phyloP scores from a whole-genome alignment of 1,140 invertebrate genomes.

The Dryas iulia region DNA sequence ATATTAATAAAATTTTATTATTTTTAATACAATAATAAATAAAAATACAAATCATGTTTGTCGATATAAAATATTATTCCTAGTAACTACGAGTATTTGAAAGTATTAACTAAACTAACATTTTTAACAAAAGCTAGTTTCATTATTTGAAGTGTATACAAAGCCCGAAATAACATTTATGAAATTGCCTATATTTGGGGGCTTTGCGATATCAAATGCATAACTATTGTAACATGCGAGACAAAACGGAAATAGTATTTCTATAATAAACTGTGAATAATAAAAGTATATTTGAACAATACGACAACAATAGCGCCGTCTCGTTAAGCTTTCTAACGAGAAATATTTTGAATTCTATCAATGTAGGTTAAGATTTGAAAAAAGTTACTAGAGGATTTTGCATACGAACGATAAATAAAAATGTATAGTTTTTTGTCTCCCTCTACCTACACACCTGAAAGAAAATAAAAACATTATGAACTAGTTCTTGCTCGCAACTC shows the following conservation, averaged over 20 bases:
- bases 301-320: background rate
- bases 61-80: background rate
- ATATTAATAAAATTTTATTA: background rate
- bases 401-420: background rate
- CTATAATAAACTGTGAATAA: background rate
- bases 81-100: background rate
- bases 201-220: background rate
- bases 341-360: background rate
- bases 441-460: background rate
- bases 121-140: background rate
- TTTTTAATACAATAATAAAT: too few relatives aligned
- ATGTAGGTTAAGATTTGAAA: background rate
- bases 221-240: background rate
- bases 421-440: background rate
- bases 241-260: background rate
- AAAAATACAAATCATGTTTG: background rate
- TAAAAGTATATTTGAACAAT: background rate
- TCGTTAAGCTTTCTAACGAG: background rate
- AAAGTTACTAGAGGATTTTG: background rate
- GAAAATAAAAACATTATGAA: background rate
- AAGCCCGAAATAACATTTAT: background rate
- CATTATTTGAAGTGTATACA: background rate
- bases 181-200: background rate
- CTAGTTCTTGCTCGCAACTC: too few relatives aligned
- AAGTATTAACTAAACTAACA: background rate